These are phyloP conservation scores for Xerus rutilus DNA, from an alignment of 2,797 vertebrate species.

Conservation along the genomic window DNA sequence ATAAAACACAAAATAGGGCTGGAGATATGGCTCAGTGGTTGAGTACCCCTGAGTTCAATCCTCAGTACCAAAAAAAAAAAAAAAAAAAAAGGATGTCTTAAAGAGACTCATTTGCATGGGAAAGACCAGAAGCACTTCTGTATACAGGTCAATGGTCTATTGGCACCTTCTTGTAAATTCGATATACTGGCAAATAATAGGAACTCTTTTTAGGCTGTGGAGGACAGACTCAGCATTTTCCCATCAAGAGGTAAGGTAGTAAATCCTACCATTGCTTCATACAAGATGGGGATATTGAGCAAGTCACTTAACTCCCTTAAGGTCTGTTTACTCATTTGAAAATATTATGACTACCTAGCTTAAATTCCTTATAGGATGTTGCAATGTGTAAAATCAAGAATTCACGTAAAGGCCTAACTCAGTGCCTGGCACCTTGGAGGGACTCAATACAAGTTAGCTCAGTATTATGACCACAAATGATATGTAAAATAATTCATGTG, in stretches of 20 bases:
- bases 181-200: background rate
- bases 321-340: background rate
- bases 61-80: no score
- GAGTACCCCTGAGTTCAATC: no score
- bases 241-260: background rate
- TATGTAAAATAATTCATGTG: constrained; percentile 43
- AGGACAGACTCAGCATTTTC: background rate
- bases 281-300: background rate
- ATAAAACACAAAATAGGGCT: no score
- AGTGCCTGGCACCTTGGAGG: background rate
- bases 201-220: background rate
- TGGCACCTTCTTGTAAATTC: background rate
- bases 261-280: background rate
- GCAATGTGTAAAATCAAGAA: background rate
- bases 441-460: background rate
- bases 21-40: no score
- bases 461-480: background rate
- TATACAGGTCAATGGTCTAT: background rate
- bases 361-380: background rate
- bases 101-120: background rate
- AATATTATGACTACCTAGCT: background rate
- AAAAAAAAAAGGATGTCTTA: no score
- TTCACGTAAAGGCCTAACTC: background rate
- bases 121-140: background rate
- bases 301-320: background rate